Evolutionary conservation across 2,797 vertebrate species (phyloP).

Genomic region (Microctenopoma lineatum): DNA sequence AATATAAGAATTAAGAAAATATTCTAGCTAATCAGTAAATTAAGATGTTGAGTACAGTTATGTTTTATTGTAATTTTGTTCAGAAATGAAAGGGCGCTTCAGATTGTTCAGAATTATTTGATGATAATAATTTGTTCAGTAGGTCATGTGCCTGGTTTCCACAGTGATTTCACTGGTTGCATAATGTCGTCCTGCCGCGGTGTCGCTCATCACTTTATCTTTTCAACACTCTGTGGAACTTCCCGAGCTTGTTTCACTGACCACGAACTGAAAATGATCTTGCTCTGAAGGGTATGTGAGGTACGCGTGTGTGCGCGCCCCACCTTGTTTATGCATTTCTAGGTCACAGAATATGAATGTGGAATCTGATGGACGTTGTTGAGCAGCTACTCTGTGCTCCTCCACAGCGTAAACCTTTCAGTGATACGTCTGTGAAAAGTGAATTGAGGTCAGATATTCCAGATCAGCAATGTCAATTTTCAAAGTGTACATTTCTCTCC

Average conservation of each 20-base stretch:
- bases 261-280: constrained; percentile 22
- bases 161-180: constrained; percentile 55
- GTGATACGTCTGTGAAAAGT: not conserved
- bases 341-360: constrained; percentile 1
- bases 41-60: not conserved
- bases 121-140: constrained; percentile 7
- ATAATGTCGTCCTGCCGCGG: constrained; percentile 56
- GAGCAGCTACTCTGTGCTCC: not conserved
- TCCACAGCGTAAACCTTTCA: not conserved
- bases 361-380: not conserved
- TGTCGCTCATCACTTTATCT: constrained; percentile 76
- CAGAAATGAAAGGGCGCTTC: not conserved
- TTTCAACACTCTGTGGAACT: constrained; percentile 60
- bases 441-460: not conserved
- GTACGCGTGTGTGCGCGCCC: not conserved
- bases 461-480: constrained; percentile 6
- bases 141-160: constrained; percentile 41
- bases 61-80: not conserved
- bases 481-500: not conserved
- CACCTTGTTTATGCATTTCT: not conserved
- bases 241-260: constrained; percentile 55
- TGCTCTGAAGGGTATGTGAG: not conserved
- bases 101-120: not conserved
- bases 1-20: not conserved
- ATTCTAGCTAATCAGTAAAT: not conserved